phyloP scores from a whole-genome alignment of 2,797 vertebrate species.

The Alfaro cultratus region DNA sequence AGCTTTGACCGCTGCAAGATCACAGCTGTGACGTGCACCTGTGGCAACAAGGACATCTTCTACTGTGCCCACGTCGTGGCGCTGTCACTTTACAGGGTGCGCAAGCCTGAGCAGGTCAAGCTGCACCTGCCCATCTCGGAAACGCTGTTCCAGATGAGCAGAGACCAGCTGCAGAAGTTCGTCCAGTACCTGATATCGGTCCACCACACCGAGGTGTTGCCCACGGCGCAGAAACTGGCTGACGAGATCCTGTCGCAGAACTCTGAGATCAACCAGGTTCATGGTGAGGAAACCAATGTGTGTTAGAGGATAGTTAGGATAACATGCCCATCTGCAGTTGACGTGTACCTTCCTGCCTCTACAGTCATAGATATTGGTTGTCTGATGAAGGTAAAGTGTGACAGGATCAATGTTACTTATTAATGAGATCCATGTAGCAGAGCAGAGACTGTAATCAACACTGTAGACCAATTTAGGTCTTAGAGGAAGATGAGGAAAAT shows the following conservation, averaged over 20 bases:
- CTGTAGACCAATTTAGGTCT: conserved; percentile 66
- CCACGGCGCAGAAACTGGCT: conserved; percentile 96
- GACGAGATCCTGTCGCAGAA: conserved; percentile 99
- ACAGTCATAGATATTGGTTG: conserved; percentile 52
- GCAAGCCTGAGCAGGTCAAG: conserved; percentile 97
- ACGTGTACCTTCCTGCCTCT: conserved; percentile 15
- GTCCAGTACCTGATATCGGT: conserved; percentile 99
- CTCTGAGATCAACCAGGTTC: conserved; percentile 99
- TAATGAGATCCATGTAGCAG: conserved; percentile 66
- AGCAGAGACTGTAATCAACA: conserved; percentile 70
- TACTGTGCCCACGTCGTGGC: conserved; percentile 98
- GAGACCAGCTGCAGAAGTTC: conserved; percentile 98
- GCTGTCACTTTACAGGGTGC: conserved; percentile 95
- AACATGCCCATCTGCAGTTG: background rate
- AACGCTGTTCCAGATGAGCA: conserved; percentile 99
- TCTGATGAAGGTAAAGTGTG: conserved; percentile 66
- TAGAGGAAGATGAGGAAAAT: conserved; percentile 37
- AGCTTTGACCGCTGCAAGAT: conserved; percentile 99
- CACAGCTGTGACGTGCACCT: conserved; percentile 97
- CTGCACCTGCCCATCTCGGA: conserved; percentile 99
- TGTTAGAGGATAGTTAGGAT: conserved; percentile 15
- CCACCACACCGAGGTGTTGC: conserved; percentile 98
- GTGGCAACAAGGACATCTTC: conserved; percentile 99
- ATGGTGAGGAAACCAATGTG: conserved; percentile 86
- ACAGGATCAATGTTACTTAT: conserved; percentile 72